Base-by-base conservation (phyloP, 1,140 invertebrate genomes). In the Drosophila tristis region DNA sequence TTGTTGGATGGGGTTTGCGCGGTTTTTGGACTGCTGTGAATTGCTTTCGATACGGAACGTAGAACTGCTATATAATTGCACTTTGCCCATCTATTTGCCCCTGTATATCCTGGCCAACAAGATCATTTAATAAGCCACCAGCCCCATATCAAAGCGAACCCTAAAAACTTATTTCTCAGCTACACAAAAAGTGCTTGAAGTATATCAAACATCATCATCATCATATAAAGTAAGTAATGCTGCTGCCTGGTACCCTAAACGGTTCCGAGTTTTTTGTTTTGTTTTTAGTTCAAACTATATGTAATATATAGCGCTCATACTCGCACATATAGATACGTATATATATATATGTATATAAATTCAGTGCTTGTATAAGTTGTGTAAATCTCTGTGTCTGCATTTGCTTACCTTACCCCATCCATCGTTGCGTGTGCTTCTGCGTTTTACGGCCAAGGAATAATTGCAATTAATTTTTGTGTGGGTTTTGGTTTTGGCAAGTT, bases 291-390 rank as follows among this genome's bases (percentile, higher is more conserved):
- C 62, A 65, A 75, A 82, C 59, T 67, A 84, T 70, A 65, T 58
- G 35, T 39, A 29, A 25, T 25, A 73, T 79, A 75, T 71, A 81
- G 68, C 51, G 63, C 35, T 70, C 66, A 63, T 58, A 39, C 35
- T 39, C 35, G 31, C 4, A 35, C 31, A 35, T 35, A 35, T 31
- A 35, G 31, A 31, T 35, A 35, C 29, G 31, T 20, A 35, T 39
- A 70, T 50, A 26, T 80, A 67, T 62, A 80, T 63, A 80, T 55
- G 26, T 78, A 80, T 82, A 84, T 89, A 84, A 89, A 89, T 84
- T 89, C 84, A 87, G 79, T 87, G 82, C 79, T 86, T 89, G 59
- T 86, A 60, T 81, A 81, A 78, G 65, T 66, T 65, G 64, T 72
- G 57, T 31, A 53, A 58, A 62, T 60, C 44, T 67, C 42, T 42